A percentile compares a stretch with the other conserved stretches of the same genome.
phyloP scores from a whole-genome alignment of 37 sponge, comb jelly and placozoan species.

The Hexactinellida sp. region DNA sequence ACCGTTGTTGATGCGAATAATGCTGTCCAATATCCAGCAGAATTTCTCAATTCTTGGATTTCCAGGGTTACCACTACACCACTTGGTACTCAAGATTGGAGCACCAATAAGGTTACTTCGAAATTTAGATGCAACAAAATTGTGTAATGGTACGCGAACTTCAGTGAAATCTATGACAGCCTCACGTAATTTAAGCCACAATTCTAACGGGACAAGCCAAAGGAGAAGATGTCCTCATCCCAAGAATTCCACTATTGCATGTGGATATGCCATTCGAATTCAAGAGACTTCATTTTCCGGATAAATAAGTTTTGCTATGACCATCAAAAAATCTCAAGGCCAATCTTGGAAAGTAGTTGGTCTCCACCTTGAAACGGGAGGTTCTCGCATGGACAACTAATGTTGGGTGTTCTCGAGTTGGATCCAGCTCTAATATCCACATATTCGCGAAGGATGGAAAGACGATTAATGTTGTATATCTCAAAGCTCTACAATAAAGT shows the following conservation, averaged over 20 bases:
- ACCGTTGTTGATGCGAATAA: background rate
- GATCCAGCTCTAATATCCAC: background rate
- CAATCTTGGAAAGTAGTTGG: background rate
- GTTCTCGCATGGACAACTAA: background rate
- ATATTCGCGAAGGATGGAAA: background rate
- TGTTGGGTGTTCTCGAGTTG: background rate
- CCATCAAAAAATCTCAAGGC: background rate
- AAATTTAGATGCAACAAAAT: background rate
- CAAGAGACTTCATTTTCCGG: background rate
- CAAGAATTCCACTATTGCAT: background rate
- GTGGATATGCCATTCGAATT: background rate
- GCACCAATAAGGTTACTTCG: background rate
- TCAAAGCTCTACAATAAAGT: background rate
- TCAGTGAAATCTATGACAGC: background rate
- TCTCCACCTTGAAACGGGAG: background rate
- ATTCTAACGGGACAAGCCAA: background rate
- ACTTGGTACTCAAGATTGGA: conserved; percentile 18
- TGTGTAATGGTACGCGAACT: background rate
- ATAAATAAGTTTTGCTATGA: background rate
- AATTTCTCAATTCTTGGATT: conserved; percentile 22
- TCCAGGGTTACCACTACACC: conserved; percentile 23
- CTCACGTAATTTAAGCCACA: background rate
- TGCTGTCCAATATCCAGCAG: background rate
- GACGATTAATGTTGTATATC: conserved; percentile 20
- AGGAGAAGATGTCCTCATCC: background rate